Evolutionary conservation across 2,797 vertebrate species (phyloP), one percentile per base, ranked within the genome.

Genomic region (Macroramphosus scolopax): DNA sequence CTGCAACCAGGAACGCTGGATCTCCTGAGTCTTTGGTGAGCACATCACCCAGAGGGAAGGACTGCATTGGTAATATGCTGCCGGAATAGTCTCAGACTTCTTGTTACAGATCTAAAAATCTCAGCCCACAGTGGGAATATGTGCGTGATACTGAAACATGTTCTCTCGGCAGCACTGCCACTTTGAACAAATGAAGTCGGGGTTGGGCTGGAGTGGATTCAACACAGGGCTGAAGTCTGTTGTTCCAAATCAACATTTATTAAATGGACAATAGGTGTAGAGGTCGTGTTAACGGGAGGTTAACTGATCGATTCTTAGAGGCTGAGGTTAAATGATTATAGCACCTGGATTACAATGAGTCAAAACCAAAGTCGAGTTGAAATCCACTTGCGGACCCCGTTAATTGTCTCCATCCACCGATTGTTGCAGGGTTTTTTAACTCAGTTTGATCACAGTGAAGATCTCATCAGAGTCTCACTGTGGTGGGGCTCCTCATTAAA

Each of bases 401-500:
- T n/a, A n/a, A n/a, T n/a, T 33, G 4, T 36, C 35, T 56, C 18
- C 15, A 11, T 38, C 31, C 4, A 38, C 53, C 35, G 57, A 36
- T n/a, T n/a, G n/a, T n/a, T n/a, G n/a, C n/a, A n/a, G n/a, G n/a
- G 6, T 48, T 33, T 51, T 17, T 9, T 9, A 10, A 33, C 25
- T 30, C 11, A 17, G 56, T 64, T 58, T 52, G 13, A 72, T 55
- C 45, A 61, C 45, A 39, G 26, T 30, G 25, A 42, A 48, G 13
- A 55, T 61, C 57, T 43, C 37, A 50, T 71, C 50, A 48, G 37
- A 57, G 56, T 18, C 43, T 60, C 18, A 15, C 36, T 36, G 58
- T 41, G 14, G 49, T 35, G 33, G 41, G 54, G 44, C 40, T 65
- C 51, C 60, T 80, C 67, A 77, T 80, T 79, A 75, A 72, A 82